A percentile compares a stretch with the other conserved stretches of the same genome.
These are phyloP conservation scores for Eutolmus rufibarbis DNA, from an alignment of 2,888 invertebrate species.

Conservation along the genomic window DNA sequence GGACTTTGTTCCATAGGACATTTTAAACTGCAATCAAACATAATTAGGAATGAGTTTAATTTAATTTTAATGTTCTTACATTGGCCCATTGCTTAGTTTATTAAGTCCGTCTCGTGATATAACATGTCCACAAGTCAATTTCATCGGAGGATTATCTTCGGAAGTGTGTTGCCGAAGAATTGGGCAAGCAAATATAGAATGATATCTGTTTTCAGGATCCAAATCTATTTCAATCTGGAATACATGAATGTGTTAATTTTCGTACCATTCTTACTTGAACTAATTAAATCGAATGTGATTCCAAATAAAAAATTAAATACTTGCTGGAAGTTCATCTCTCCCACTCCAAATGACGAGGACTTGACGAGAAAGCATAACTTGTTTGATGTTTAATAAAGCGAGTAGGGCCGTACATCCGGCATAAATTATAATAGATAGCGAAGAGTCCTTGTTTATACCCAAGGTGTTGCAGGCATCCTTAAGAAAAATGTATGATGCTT, in stretches of 20 bases:
- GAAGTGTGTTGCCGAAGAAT: too few relatives aligned
- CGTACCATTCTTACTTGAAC: too few relatives aligned
- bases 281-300: too few relatives aligned
- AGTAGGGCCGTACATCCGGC: conserved; percentile 95
- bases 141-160: too few relatives aligned
- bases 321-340: too few relatives aligned
- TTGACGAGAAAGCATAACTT: conserved; percentile 87
- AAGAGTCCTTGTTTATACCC: conserved; percentile 88
- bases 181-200: too few relatives aligned
- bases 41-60: background rate
- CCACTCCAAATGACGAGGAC: conserved; percentile 95
- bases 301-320: too few relatives aligned
- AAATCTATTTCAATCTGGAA: conserved; percentile 92
- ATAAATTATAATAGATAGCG: conserved; percentile 88
- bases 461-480: conserved; percentile 90
- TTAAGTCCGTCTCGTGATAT: conserved; percentile 96
- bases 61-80: conserved; percentile 68
- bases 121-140: conserved; percentile 99
- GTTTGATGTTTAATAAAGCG: conserved; percentile 91
- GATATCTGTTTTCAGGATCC: too few relatives aligned
- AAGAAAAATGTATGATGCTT: too few relatives aligned
- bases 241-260: conserved; percentile 29
- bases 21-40: conserved; percentile 78
- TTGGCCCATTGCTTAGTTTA: conserved; percentile 91
- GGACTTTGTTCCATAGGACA: conserved; percentile 97